Base-by-base conservation (phyloP, 2,888 invertebrate genomes). In the Apamea monoglypha region DNA sequence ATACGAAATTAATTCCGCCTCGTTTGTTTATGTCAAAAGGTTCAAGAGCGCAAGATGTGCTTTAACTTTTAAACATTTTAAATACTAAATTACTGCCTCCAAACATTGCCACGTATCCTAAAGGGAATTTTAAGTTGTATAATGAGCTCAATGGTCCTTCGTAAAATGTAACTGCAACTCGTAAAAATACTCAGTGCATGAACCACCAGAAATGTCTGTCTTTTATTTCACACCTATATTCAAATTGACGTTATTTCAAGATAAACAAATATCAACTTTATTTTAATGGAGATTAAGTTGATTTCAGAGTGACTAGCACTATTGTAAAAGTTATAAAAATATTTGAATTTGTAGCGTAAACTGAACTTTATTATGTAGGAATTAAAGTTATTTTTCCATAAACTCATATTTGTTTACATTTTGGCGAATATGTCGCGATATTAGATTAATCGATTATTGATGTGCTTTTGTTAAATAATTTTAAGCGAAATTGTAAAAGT, bases 51-150 rank as follows among this genome's bases (percentile, higher is more conserved):
- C n/a, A 56, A 61, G 56, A 63, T 14, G 18, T 74, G 67, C 44
- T 67, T 69, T 25, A 21, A n/a, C 16, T 71, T 71, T 74, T 59
- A n/a, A 66, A 74, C 25, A 74, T 29, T 50, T 59, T 29, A 21
- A 40, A 53, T 63, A 64, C 36, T 66, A 66, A 8, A 25, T 72
- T 53, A 76, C 16, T 56, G n/a, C 12, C 25, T 69, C 40, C 70
- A 29, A 69, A 40, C 12, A 21, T 50, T 76, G 76, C 61, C 66
- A 67, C 61, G 86, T 67, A 75, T 56, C 47, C 18, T 14, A 44
- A 74, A 71, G 70, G 16, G 73, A 56, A 73, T 83, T 76, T 83
- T n/a, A 71, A 63, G 32, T 74, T 69, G 36, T 69, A 61, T 73
- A 50, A 53, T 44, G 29, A 40, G n/a, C 16, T 71, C 40, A 56